Conservation (phyloP, 2,888 invertebrate species). For the Gandaritis pyraliata region DNA sequence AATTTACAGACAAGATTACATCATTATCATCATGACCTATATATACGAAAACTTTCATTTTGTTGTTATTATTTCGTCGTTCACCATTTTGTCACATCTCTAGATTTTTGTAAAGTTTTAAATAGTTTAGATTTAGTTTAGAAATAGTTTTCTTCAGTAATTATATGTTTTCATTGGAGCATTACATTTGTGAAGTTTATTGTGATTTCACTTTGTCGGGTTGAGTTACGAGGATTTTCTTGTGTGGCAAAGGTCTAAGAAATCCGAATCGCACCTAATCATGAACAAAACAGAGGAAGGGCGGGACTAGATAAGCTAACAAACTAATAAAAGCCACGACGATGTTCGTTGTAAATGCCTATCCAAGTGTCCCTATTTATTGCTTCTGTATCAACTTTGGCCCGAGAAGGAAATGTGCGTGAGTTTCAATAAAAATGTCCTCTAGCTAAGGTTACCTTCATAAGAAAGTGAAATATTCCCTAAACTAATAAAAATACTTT, state of each 20-base stretch:
- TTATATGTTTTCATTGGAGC: too few species aligned
- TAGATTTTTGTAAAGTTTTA: too few species aligned
- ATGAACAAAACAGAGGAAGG: conserved; percentile 38
- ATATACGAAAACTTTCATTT: too few species aligned
- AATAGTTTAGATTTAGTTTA: too few species aligned
- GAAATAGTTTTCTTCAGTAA: too few species aligned
- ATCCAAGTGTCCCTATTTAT: conserved; percentile 29
- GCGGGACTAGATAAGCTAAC: conserved; percentile 38
- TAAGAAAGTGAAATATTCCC: background rate
- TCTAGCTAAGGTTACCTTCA: background rate
- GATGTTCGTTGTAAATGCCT: conserved; percentile 20
- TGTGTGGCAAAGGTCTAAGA: conserved; percentile 21
- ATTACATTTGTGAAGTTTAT: too few species aligned
- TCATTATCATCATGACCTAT: too few species aligned
- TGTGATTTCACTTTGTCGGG: background rate
- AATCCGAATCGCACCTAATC: conserved; percentile 36
- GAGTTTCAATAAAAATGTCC: conserved; percentile 9
- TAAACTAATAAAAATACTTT: background rate
- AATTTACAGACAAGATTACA: background rate
- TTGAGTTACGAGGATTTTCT: conserved; percentile 18
- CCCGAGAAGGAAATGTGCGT: background rate
- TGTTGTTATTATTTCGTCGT: too few species aligned
- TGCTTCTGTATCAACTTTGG: background rate
- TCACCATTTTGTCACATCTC: too few species aligned
- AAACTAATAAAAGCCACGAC: conserved; percentile 39